These are phyloP conservation scores for Hedya salicella DNA, from an alignment of 2,888 invertebrate species.

Conservation along the genomic window DNA sequence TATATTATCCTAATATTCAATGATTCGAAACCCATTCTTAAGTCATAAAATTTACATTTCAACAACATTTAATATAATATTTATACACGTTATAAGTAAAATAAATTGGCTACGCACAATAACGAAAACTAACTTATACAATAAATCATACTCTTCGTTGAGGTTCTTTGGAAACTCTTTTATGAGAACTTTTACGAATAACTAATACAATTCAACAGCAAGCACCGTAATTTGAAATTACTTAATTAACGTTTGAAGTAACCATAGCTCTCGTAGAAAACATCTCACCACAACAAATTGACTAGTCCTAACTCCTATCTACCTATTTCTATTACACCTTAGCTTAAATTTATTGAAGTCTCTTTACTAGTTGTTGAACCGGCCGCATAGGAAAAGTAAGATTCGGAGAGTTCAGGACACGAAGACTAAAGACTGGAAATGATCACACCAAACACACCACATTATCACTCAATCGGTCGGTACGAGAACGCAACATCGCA, in stretches of 20 bases:
- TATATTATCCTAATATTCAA: slow-evolving; percentile 68
- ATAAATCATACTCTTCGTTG: slow-evolving; percentile 70
- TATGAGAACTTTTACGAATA: slow-evolving; percentile 60
- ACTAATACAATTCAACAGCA: slow-evolving; percentile 76
- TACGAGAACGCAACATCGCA: slow-evolving; percentile 60
- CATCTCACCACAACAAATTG: slow-evolving; percentile 81
- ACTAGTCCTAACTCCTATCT: slow-evolving; percentile 82
- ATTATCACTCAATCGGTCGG: slow-evolving; percentile 61
- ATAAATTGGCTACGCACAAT: slow-evolving; percentile 52
- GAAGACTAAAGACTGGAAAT: slow-evolving; percentile 56
- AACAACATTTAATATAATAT: slow-evolving; percentile 41
- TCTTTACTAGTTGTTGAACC: slow-evolving; percentile 75
- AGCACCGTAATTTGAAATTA: slow-evolving; percentile 79
- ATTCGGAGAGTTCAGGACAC: slow-evolving; percentile 56
- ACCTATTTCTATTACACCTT: slow-evolving; percentile 67
- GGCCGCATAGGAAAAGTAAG: slow-evolving; percentile 73
- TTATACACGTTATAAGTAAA: slow-evolving; percentile 48
- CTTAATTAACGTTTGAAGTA: slow-evolving; percentile 70
- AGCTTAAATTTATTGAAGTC: slow-evolving; percentile 75
- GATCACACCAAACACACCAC: slow-evolving; percentile 56
- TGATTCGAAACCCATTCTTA: slow-evolving; percentile 74
- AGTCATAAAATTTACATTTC: slow-evolving; percentile 52
- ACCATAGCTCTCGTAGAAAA: slow-evolving; percentile 80
- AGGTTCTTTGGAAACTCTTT: slow-evolving; percentile 67
- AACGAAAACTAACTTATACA: slow-evolving; percentile 52